Percentiles rank a stretch among this genome's conserved stretches.
Evolutionary conservation across 2,113 vertebrate genomes (phyloP).

Genomic region (Helogale parvula): DNA sequence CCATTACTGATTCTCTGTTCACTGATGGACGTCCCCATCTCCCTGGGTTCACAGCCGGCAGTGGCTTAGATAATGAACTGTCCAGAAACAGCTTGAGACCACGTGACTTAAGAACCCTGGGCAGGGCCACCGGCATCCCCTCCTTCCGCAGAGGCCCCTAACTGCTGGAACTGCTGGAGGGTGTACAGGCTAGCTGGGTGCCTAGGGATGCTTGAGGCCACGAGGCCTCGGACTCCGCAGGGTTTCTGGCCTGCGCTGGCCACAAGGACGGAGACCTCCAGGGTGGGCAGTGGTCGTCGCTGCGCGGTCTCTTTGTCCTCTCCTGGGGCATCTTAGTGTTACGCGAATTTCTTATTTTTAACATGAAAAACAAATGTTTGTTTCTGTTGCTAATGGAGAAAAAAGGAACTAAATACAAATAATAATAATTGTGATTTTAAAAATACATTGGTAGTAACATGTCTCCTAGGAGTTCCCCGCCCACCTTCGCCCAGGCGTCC

Average conservation of each 20-base stretch:
- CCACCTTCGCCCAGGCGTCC: neutral
- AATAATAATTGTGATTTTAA: neutral
- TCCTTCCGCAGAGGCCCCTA: neutral
- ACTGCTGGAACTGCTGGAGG: neutral
- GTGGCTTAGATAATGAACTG: neutral
- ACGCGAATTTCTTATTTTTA: neutral
- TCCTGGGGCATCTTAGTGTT: neutral
- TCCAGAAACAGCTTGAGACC: neutral
- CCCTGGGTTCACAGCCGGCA: neutral
- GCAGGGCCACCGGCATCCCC: neutral
- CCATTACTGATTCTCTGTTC: neutral
- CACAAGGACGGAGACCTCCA: neutral
- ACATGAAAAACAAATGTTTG: neutral
- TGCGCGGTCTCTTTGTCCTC: neutral
- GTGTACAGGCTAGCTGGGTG: neutral
- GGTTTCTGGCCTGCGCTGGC: neutral
- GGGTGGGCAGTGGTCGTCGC: neutral
- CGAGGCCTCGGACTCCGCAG: neutral
- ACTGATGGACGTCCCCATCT: neutral
- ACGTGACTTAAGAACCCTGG: neutral
- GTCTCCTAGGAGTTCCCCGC: neutral
- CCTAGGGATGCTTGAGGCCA: neutral
- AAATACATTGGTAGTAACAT: neutral
- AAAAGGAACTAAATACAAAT: neutral
- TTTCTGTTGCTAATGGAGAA: neutral